A percentile compares a stretch with the other conserved stretches of the same genome.
phyloP scores from a whole-genome alignment of 2,797 vertebrate species.

The Tenualosa ilisha region DNA sequence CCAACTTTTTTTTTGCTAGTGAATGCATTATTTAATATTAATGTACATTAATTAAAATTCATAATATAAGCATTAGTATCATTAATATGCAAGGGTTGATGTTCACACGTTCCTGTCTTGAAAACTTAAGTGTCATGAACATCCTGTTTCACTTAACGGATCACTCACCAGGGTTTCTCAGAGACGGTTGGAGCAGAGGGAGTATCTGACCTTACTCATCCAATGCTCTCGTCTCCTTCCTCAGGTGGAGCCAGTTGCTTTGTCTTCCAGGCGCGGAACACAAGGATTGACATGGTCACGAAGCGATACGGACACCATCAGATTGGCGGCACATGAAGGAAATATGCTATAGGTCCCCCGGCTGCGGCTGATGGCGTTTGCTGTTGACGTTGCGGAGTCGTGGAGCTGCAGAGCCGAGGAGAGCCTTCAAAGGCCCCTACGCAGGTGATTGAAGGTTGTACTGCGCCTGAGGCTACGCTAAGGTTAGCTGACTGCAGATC shows the following conservation, averaged over 20 bases:
- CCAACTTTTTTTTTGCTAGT: not conserved
- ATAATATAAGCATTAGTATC: too few relatives aligned
- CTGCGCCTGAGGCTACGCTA: not conserved
- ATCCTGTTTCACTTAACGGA: conserved; percentile 14
- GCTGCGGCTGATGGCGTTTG: not conserved
- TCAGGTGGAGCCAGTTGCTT: not conserved
- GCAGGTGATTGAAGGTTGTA: conserved; percentile 24
- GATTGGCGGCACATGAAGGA: not conserved
- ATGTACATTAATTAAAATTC: not conserved
- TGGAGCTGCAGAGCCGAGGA: not conserved
- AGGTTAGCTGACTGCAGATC: conserved; percentile 9
- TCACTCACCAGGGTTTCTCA: not conserved
- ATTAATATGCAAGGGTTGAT: conserved; percentile 1
- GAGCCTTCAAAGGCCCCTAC: not conserved
- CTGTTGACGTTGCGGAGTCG: not conserved
- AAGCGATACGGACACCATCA: not conserved
- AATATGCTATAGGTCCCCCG: conserved; percentile 4
- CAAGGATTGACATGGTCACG: not conserved
- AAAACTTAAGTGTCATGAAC: conserved; percentile 21
- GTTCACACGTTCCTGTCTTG: not conserved
- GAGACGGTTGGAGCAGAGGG: not conserved
- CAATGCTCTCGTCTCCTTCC: not conserved
- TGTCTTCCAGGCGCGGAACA: not conserved
- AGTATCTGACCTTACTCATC: not conserved
- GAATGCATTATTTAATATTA: not conserved